phyloP scores from a whole-genome alignment of 2,797 vertebrate genomes.

The Lepus townsendii region DNA sequence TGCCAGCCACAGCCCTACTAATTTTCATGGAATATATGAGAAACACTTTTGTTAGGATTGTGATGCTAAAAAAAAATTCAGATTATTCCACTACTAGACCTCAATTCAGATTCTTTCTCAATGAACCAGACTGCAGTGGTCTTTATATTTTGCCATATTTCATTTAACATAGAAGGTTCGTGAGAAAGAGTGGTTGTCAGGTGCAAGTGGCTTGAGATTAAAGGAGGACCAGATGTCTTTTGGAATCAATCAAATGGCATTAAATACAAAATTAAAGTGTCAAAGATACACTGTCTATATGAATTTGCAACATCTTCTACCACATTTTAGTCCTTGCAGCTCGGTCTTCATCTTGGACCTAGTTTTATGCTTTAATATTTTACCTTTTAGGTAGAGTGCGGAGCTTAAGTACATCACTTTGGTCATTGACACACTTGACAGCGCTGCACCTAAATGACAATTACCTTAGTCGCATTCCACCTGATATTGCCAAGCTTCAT shows the following conservation, averaged over 20 bases:
- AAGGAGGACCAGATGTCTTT: conserved; percentile 1
- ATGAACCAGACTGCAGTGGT: not conserved
- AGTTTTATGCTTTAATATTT: conserved; percentile 60
- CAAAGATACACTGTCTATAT: not conserved
- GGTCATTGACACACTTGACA: conserved; percentile 98
- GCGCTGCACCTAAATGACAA: conserved; percentile 99
- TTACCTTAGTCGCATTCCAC: conserved; percentile 97
- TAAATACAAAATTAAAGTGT: conserved; percentile 57
- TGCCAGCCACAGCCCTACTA: not conserved
- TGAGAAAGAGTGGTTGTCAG: conserved; percentile 44
- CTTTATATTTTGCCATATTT: conserved; percentile 1
- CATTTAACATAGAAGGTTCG: not conserved
- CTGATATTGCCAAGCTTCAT: conserved; percentile 99
- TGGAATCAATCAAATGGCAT: conserved; percentile 6
- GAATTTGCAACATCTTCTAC: not conserved
- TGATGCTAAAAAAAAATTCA: conserved; percentile 22
- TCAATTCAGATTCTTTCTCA: conserved; percentile 13
- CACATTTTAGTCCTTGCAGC: not conserved
- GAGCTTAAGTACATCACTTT: conserved; percentile 96
- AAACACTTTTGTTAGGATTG: conserved; percentile 2
- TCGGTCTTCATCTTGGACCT: not conserved
- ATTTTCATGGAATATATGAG: conserved; percentile 39
- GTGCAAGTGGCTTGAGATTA: conserved; percentile 41
- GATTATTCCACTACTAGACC: not conserved
- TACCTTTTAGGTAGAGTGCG: conserved; percentile 94